phyloP scores from a whole-genome alignment of 2,797 vertebrate genomes.

The Epinephelus malabaricus region DNA sequence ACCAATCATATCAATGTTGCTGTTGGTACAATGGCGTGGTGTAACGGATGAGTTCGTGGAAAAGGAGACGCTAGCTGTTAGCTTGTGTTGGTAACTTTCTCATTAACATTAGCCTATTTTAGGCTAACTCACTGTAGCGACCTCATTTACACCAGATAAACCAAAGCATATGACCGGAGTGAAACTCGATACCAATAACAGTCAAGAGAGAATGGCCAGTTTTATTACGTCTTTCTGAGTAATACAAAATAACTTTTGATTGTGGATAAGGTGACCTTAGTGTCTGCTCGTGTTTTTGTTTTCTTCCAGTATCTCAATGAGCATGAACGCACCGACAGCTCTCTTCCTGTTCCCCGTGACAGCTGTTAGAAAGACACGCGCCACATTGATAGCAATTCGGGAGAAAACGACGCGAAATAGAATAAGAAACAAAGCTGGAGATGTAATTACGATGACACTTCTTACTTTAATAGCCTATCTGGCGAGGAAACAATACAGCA shows the following conservation, averaged over 20 bases:
- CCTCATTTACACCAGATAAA: too few relatives aligned
- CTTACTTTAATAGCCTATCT: too few relatives aligned
- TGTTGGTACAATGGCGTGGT: neutral
- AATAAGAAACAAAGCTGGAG: too few relatives aligned
- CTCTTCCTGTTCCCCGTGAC: too few relatives aligned
- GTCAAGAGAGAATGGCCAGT: neutral
- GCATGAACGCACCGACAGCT: too few relatives aligned
- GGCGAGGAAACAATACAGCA: too few relatives aligned
- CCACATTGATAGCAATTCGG: too few relatives aligned
- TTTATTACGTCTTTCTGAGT: neutral
- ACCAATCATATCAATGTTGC: neutral
- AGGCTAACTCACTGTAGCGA: neutral
- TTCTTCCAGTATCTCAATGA: too few relatives aligned
- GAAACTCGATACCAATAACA: neutral
- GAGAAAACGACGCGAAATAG: too few relatives aligned
- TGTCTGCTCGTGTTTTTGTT: too few relatives aligned
- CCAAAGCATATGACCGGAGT: neutral
- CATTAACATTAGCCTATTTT: slow-evolving; percentile 8
- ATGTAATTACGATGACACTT: too few relatives aligned
- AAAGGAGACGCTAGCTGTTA: neutral
- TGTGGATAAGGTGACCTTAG: neutral
- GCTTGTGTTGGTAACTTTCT: neutral
- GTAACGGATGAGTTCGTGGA: neutral
- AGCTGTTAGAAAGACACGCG: too few relatives aligned
- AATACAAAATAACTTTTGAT: neutral